These are phyloP conservation scores for Ectemnius continuus DNA, from an alignment of 2,888 invertebrate genomes.

Conservation along the genomic window DNA sequence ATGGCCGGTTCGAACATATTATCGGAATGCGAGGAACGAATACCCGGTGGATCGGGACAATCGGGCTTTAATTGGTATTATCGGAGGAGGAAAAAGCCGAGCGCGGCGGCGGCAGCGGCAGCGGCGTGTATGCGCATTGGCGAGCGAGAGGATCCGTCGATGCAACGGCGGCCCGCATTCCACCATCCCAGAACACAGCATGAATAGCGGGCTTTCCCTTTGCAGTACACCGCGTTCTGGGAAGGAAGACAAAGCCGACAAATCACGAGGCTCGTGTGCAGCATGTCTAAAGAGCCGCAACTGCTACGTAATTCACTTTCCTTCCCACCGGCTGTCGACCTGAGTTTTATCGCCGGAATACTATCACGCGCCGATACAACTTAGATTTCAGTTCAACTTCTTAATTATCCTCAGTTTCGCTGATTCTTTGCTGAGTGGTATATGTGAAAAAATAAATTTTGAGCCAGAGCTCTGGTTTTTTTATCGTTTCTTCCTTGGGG, in stretches of 20 bases:
- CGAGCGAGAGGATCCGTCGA: no score
- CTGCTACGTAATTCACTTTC: conserved; percentile 43
- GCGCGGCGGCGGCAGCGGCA: no score
- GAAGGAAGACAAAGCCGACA: conserved; percentile 24
- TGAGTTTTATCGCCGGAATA: background rate
- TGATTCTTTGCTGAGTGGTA: no score
- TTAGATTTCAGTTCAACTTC: no score
- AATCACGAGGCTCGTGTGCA: conserved; percentile 36
- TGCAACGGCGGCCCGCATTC: conserved; percentile 31
- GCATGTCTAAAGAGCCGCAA: conserved; percentile 29
- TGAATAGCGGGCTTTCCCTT: conserved; percentile 30
- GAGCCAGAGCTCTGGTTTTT: no score
- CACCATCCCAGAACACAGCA: conserved; percentile 16
- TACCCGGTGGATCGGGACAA: background rate
- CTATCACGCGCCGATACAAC: no score
- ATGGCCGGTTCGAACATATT: background rate
- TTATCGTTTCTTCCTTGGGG: no score
- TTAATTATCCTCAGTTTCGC: no score
- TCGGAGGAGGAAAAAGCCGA: conserved; percentile 7
- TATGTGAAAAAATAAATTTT: no score
- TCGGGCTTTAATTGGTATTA: background rate
- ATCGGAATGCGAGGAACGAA: no score
- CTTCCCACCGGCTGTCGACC: conserved; percentile 18
- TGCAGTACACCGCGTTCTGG: conserved; percentile 6
- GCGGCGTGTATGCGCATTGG: no score